These are phyloP conservation scores for Agelastica alni DNA, from an alignment of 2,888 invertebrate species.

Conservation along the genomic window DNA sequence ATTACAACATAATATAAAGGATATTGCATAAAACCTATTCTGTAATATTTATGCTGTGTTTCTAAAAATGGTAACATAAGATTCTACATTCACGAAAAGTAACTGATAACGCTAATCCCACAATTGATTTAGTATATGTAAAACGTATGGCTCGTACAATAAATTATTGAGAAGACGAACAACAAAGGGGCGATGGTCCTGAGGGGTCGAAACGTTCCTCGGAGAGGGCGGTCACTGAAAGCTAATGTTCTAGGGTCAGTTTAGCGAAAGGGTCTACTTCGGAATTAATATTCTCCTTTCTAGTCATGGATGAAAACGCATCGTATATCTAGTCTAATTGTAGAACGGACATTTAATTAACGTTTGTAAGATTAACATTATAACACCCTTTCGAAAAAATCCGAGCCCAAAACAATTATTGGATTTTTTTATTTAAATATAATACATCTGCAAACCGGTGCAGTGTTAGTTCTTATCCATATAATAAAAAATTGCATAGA, in stretches of 20 bases:
- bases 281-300: constrained; percentile 50
- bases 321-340: constrained; percentile 53
- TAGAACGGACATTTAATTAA: constrained; percentile 19
- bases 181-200: constrained; percentile 32
- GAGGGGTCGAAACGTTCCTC: constrained; percentile 36
- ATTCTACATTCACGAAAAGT: no score
- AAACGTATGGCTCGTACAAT: constrained; percentile 39
- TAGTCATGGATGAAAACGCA: constrained; percentile 39
- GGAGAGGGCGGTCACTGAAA: constrained; percentile 42
- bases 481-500: no score
- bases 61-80: no score
- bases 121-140: constrained; percentile 36
- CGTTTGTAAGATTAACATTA: no score
- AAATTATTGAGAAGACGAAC: constrained; percentile 41
- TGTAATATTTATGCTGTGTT: no score
- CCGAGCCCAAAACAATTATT: no score
- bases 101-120: constrained; percentile 25
- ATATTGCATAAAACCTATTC: no score
- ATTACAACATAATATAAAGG: no score
- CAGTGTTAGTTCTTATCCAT: no score
- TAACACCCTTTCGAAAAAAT: no score
- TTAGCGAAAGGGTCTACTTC: constrained; percentile 44
- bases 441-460: no score
- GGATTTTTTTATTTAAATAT: no score
- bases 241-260: constrained; percentile 47